These are phyloP conservation scores for Dendroctonus valens DNA, from an alignment of 1,140 invertebrate genomes.

Conservation along the genomic window DNA sequence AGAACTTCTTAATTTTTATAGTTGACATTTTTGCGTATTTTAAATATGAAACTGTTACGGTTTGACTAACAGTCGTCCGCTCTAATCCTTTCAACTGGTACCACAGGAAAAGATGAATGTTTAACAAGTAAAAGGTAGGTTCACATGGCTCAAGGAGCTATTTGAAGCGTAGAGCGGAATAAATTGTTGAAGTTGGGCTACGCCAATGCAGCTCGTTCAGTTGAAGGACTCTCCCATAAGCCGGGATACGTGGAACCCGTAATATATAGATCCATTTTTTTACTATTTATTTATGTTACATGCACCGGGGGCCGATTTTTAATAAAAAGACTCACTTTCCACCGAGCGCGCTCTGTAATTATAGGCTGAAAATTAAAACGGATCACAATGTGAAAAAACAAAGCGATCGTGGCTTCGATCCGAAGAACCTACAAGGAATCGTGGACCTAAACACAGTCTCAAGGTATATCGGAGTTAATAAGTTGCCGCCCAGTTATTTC, in stretches of 20 bases:
- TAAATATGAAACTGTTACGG: too few relatives aligned
- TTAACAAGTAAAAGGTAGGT: too few relatives aligned
- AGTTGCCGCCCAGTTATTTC: slow-evolving; percentile 52
- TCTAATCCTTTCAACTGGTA: too few relatives aligned
- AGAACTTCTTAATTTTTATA: too few relatives aligned
- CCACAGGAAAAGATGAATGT: too few relatives aligned
- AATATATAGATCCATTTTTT: slow-evolving; percentile 49
- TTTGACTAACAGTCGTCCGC: too few relatives aligned
- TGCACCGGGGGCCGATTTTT: slow-evolving; percentile 44
- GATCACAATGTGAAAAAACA: slow-evolving; percentile 42
- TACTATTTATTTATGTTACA: slow-evolving; percentile 47
- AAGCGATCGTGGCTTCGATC: slow-evolving; percentile 37
- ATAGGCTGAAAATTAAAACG: slow-evolving; percentile 46
- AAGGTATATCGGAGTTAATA: slow-evolving; percentile 48
- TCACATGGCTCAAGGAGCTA: too few relatives aligned
- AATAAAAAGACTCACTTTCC: slow-evolving; percentile 50
- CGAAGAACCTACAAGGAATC: slow-evolving; percentile 31
- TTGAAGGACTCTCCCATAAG: slow-evolving; percentile 40
- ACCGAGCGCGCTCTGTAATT: slow-evolving; percentile 47
- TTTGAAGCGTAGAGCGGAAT: too few relatives aligned
- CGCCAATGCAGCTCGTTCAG: slow-evolving; percentile 7
- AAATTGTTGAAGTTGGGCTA: background rate
- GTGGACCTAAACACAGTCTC: slow-evolving; percentile 31
- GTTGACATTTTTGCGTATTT: too few relatives aligned
- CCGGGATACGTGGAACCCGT: slow-evolving; percentile 35